Base-by-base conservation (phyloP, 2,888 invertebrate genomes). In the Eilema caniola region DNA sequence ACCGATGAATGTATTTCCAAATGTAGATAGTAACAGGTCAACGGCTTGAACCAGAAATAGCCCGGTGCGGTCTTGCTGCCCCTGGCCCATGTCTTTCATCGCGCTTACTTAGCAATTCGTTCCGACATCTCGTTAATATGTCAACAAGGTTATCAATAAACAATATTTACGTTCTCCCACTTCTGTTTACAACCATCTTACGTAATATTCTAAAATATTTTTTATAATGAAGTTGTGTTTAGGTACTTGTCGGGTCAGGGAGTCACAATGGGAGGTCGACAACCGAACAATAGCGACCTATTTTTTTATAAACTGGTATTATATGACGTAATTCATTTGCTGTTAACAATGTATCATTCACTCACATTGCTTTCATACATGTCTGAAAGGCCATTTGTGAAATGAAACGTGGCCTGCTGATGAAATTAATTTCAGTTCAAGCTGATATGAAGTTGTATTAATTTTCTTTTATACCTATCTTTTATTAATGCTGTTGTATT, bases 31-130 rank as follows among this genome's bases (percentile, higher is more conserved):
- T 69, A 76, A 65, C 89, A 89, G 95, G 95, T 95, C 95, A 95
- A 94, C 92, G 95, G 89, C 93, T 93, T 84, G 73, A 79, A 83
- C 86, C 91, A 87, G 87, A 94, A 95, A 95, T 94, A 95, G 92
- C 88, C 79, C 79, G 82, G 81, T 87, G 85, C 86, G 86, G 83
- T 83, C 86, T 83, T 82, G 82, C 83, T 83, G 88, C 85, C 88
- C 88, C 91, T 93, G 94, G 90, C 85, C 89, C 86, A 85, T 90
- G 90, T 93, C 92, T 92, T 84, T 94, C 93, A 86, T 88, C 94
- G 88, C 84, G 81, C 83, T 85, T 89, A 88, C 92, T 90, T 88
- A 90, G 89, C 90, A 87, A 92, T 91, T 89, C 87, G 86, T 89
- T 90, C 88, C 86, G 88, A 90, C 90, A 89, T 91, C 87, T 92